These are phyloP conservation scores for Porites rus DNA, from an alignment of 92 coral and sea anemone species.

Conservation along the genomic window DNA sequence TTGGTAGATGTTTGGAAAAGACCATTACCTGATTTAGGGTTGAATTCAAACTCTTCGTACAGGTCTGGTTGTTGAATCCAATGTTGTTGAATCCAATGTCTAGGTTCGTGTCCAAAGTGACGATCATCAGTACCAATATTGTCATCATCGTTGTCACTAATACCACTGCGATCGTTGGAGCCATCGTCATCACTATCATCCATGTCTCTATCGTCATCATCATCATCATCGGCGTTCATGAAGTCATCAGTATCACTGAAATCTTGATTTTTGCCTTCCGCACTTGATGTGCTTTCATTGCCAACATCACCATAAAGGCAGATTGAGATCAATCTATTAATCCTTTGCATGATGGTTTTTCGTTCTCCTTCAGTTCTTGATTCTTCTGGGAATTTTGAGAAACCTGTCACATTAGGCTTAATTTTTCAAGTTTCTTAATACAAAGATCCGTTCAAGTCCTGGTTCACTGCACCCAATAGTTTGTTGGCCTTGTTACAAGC, in stretches of 20 bases:
- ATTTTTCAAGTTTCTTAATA: background rate
- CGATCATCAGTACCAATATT: background rate
- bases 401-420: no score
- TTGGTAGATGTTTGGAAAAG: background rate
- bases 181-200: background rate
- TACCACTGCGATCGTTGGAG: background rate
- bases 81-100: background rate
- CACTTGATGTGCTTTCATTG: background rate
- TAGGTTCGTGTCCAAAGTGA: no score
- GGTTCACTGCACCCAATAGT: no score
- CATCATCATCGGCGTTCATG: background rate
- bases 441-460: no score
- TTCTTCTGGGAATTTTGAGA: background rate
- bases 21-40: constrained; percentile 20
- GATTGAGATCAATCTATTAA: background rate
- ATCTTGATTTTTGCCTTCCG: background rate
- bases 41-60: constrained; percentile 22
- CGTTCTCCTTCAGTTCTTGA: background rate
- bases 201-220: background rate
- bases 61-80: constrained; percentile 38
- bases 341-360: background rate
- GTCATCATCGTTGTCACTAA: background rate
- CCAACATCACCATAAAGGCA: background rate
- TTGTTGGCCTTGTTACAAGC: no score
- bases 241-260: background rate